A percentile compares a stretch with the other conserved stretches of the same genome.
Conservation (phyloP, 2,888 invertebrate species). For the Cartodere bifasciata region DNA sequence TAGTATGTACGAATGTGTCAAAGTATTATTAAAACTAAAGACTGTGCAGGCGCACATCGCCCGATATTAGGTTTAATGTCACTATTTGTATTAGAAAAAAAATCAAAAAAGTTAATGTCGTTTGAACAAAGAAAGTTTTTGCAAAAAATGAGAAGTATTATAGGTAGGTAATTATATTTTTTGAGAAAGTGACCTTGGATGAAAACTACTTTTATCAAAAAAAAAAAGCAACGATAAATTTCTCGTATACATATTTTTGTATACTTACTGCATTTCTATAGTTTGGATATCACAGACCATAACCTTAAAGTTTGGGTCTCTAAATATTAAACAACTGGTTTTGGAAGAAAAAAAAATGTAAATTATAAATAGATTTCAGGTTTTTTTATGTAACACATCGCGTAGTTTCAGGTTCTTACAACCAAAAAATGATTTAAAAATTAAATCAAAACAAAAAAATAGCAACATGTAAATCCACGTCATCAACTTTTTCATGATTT, state of each 20-base stretch:
- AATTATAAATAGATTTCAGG: no score
- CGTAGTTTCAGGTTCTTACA: no score
- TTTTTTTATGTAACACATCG: no score
- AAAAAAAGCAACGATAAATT: constrained; percentile 24
- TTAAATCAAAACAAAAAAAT: no score
- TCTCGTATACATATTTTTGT: constrained; percentile 22
- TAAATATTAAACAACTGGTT: no score
- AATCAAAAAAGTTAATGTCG: constrained; percentile 26
- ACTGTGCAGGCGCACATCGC: constrained; percentile 36
- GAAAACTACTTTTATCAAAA: constrained; percentile 29
- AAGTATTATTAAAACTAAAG: constrained; percentile 39
- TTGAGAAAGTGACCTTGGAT: constrained; percentile 38
- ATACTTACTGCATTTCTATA: constrained; percentile 23
- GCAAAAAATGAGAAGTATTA: constrained; percentile 29
- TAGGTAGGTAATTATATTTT: constrained; percentile 34
- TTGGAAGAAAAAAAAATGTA: no score
- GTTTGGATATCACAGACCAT: no score
- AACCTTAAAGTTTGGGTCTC: no score
- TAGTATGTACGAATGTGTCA: constrained; percentile 36
- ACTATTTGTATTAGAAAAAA: constrained; percentile 30
- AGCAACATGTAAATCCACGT: no score
- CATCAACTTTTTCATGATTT: no score
- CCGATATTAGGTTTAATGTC: constrained; percentile 33
- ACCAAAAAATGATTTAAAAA: no score
- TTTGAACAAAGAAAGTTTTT: constrained; percentile 26